Percentiles rank a stretch among this genome's conserved stretches.
Evolutionary conservation across 2,797 vertebrate species (phyloP).

Genomic region (Mallotus villosus): DNA sequence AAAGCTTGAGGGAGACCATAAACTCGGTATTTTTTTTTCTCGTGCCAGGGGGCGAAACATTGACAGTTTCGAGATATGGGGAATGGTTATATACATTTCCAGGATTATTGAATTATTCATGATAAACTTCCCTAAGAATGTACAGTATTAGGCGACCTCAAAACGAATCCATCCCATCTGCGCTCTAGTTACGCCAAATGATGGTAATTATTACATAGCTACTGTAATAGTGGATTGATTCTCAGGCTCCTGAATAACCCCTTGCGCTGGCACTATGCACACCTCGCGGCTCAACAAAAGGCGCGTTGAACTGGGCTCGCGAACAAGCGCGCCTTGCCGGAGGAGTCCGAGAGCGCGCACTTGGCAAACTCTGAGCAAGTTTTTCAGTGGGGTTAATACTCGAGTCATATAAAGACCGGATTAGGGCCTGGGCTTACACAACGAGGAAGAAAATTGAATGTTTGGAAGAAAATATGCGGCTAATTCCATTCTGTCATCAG

Average conservation of each 20-base stretch:
- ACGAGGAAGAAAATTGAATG: conserved; percentile 77
- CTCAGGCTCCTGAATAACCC: conserved; percentile 75
- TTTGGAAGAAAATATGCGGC: conserved; percentile 81
- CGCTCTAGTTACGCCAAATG: conserved; percentile 88
- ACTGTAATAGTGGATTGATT: conserved; percentile 87
- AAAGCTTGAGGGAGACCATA: conserved; percentile 49
- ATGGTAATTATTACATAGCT: conserved; percentile 91
- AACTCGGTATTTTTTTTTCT: conserved; percentile 17
- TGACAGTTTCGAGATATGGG: conserved; percentile 59
- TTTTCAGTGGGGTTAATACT: conserved; percentile 71
- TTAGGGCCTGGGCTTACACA: conserved; percentile 83
- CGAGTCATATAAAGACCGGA: conserved; percentile 78
- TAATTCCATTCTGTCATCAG: conserved; percentile 99
- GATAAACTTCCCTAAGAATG: conserved; percentile 78
- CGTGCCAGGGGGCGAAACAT: conserved; percentile 50
- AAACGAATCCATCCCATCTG: conserved; percentile 74
- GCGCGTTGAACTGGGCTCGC: conserved; percentile 65
- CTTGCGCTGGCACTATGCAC: conserved; percentile 71
- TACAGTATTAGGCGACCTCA: conserved; percentile 75
- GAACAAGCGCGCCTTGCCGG: conserved; percentile 56
- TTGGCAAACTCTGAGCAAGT: conserved; percentile 61
- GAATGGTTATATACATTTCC: conserved; percentile 83
- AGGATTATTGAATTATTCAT: conserved; percentile 92
- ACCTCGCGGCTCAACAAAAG: conserved; percentile 69
- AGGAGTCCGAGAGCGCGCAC: conserved; percentile 28